Conservation (phyloP, 1,140 invertebrate species). For the Brachystomella parvula region DNA sequence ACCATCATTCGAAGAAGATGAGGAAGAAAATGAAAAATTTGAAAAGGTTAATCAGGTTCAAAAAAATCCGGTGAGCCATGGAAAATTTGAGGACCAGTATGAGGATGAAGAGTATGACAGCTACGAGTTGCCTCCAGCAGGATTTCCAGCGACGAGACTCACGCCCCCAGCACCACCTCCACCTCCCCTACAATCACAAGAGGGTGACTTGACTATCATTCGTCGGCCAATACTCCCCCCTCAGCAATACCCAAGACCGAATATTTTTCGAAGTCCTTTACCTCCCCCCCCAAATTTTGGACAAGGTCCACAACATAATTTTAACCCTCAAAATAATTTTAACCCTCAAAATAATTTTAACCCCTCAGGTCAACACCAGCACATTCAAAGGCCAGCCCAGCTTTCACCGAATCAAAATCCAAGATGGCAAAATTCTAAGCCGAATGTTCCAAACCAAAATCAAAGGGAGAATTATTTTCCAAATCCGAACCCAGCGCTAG, state of each 20-base stretch:
- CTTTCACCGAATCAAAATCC: no score
- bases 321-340: not conserved
- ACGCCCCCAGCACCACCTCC: constrained; percentile 20
- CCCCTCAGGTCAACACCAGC: no score
- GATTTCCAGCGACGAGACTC: constrained; percentile 13
- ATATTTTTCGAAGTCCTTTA: constrained; percentile 14
- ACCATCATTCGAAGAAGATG: not conserved
- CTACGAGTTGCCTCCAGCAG: not conserved
- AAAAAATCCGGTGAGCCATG: not conserved
- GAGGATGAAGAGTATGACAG: not conserved
- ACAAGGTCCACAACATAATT: constrained; percentile 21
- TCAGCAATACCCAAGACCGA: constrained; percentile 14
- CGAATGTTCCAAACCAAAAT: not conserved
- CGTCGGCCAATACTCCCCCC: not conserved
- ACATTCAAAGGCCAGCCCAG: no score
- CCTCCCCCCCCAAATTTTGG: constrained; percentile 20
- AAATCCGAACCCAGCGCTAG: not conserved
- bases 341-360: no score
- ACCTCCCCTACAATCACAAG: constrained; percentile 1
- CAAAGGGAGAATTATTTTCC: not conserved
- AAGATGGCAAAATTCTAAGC: not conserved
- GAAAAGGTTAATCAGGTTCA: constrained; percentile 3
- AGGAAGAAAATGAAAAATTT: constrained; percentile 1
- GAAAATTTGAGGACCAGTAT: not conserved
- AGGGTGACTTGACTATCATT: not conserved